phyloP scores from a whole-genome alignment of 2,797 vertebrate genomes.

The Phoeniculus purpureus region DNA sequence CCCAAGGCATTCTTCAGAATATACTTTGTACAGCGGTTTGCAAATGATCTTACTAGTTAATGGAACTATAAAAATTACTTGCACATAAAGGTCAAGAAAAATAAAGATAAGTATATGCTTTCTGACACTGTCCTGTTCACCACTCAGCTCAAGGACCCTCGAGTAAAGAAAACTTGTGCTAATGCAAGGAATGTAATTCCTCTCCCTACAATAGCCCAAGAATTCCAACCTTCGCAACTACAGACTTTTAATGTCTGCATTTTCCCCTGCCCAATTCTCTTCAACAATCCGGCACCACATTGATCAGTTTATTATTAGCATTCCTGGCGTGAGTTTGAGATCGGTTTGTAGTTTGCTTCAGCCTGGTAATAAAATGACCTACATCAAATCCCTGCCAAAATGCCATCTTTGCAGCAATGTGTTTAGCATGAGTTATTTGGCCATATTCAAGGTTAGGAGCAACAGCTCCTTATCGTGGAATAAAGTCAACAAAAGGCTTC shows the following conservation, averaged over 20 bases:
- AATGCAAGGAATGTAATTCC: constrained; percentile 15
- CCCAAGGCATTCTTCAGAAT: constrained; percentile 71
- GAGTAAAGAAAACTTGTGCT: constrained; percentile 58
- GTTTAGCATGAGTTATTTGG: constrained; percentile 60
- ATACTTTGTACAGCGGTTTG: constrained; percentile 73
- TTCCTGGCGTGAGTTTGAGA: constrained; percentile 70
- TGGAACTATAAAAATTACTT: constrained; percentile 81
- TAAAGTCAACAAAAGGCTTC: constrained; percentile 26
- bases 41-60: constrained; percentile 79
- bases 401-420: constrained; percentile 65
- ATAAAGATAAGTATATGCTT: constrained; percentile 72
- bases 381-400: constrained; percentile 72
- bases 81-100: constrained; percentile 79
- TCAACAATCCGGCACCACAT: constrained; percentile 57
- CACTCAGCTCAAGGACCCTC: neutral
- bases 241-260: constrained; percentile 19
- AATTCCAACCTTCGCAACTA: constrained; percentile 33
- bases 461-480: constrained; percentile 28
- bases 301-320: constrained; percentile 73
- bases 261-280: constrained; percentile 38
- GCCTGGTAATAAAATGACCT: constrained; percentile 77
- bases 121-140: constrained; percentile 21
- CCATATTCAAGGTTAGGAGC: constrained; percentile 62
- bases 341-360: constrained; percentile 71
- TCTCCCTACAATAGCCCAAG: neutral